Conservation (phyloP, 1,140 invertebrate species). For the Thaumatotibia leucotreta region DNA sequence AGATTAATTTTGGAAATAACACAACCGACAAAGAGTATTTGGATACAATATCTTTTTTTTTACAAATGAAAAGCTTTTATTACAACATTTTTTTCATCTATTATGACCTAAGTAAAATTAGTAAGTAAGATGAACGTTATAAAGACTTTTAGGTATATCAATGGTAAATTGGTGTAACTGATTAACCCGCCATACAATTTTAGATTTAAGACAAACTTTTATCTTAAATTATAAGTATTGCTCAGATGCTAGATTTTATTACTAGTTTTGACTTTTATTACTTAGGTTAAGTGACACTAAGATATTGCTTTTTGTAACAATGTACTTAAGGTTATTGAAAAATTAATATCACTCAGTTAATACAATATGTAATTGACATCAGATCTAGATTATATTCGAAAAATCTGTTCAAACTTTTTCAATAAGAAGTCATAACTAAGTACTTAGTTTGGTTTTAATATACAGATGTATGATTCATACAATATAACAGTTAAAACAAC, state of each 20-base stretch:
- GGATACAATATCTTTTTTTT: too few species aligned
- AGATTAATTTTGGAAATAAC: too few species aligned
- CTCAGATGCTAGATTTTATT: not conserved
- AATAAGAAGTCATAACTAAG: not conserved
- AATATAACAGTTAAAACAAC: not conserved
- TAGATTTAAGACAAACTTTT: not conserved
- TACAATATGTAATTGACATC: conserved; percentile 18
- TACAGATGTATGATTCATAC: not conserved
- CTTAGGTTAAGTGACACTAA: not conserved
- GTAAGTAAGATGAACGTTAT: not conserved
- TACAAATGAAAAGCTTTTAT: too few species aligned
- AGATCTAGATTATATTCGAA: conserved; percentile 25
- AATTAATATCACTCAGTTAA: not conserved
- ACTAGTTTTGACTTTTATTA: not conserved
- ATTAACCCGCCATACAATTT: not conserved
- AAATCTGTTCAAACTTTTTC: not conserved
- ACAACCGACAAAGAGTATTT: too few species aligned
- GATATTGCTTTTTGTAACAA: conserved; percentile 1
- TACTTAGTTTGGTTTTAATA: not conserved
- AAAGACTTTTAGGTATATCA: not conserved
- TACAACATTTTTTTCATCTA: too few species aligned
- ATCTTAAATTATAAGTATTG: not conserved
- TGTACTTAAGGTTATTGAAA: not conserved
- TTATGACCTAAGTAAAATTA: too few species aligned
- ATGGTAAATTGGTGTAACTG: not conserved